Evolutionary conservation across 2,113 vertebrate genomes (phyloP).

Genomic region (Tinamus guttatus): DNA sequence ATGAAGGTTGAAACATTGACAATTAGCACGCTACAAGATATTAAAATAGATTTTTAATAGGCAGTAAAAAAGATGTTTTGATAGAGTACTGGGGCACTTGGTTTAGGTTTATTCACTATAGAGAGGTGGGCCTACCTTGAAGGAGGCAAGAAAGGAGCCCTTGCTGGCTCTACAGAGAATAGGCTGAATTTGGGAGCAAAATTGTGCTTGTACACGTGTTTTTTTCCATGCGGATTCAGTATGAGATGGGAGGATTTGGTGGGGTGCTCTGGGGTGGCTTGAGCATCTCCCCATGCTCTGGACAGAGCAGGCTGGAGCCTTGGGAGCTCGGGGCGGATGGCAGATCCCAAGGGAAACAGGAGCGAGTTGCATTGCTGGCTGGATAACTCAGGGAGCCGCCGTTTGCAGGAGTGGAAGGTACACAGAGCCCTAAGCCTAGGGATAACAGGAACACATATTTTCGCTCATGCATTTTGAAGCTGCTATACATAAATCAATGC

Average conservation of each 20-base stretch:
- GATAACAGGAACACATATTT: background rate
- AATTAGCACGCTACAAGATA: background rate
- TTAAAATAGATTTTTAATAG: background rate
- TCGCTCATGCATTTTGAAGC: background rate
- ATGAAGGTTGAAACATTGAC: background rate
- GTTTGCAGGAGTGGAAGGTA: accelerated
- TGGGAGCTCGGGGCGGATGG: background rate
- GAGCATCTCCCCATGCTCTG: too few species aligned
- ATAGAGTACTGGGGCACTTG: accelerated
- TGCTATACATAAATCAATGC: background rate
- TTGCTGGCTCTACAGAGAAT: background rate
- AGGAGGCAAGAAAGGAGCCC: background rate
- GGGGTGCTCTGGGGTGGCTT: background rate
- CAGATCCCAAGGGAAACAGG: background rate
- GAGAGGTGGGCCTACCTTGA: background rate
- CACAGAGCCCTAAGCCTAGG: accelerated
- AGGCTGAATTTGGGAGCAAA: background rate
- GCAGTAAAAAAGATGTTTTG: background rate
- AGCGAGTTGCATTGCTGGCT: background rate
- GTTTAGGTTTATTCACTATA: background rate
- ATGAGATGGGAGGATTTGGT: background rate
- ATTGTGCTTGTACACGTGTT: background rate
- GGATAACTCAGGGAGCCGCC: accelerated
- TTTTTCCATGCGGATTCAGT: background rate
- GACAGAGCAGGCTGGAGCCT: too few species aligned